phyloP scores from a whole-genome alignment of 92 coral and sea anemone species.

The Paragorgia papillata region DNA sequence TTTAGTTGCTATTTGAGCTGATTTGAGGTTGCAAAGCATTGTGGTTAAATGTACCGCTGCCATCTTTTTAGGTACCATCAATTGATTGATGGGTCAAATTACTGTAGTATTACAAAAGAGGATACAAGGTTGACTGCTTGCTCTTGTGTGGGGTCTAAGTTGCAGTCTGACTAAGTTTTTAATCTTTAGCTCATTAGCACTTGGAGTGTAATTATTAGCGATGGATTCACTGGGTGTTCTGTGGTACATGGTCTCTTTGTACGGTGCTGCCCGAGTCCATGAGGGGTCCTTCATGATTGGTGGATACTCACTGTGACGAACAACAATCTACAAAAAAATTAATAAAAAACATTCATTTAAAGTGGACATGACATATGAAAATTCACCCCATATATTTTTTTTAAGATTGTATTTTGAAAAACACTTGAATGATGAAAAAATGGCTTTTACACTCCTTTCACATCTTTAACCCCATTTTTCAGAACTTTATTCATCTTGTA shows the following conservation, averaged over 20 bases:
- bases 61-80: too few species aligned
- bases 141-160: conserved; percentile 72
- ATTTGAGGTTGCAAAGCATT: too few species aligned
- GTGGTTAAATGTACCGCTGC: too few species aligned
- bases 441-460: too few species aligned
- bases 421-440: too few species aligned
- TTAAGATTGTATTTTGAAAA: too few species aligned
- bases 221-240: conserved; percentile 99
- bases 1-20: too few species aligned
- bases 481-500: too few species aligned
- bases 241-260: conserved; percentile 92
- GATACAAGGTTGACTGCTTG: conserved; percentile 42
- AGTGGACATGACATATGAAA: neutral
- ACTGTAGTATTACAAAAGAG: neutral
- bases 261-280: conserved; percentile 98
- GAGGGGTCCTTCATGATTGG: conserved; percentile 99
- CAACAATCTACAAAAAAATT: conserved; percentile 72
- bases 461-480: too few species aligned
- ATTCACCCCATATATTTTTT: too few species aligned
- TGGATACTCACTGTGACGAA: conserved; percentile 96
- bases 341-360: neutral
- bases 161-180: conserved; percentile 76
- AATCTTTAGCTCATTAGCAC: conserved; percentile 78
- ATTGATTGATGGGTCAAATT: too few species aligned
- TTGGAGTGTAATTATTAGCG: conserved; percentile 95